phyloP scores from a whole-genome alignment of 2,113 vertebrate genomes.

The Falcunculus frontatus region DNA sequence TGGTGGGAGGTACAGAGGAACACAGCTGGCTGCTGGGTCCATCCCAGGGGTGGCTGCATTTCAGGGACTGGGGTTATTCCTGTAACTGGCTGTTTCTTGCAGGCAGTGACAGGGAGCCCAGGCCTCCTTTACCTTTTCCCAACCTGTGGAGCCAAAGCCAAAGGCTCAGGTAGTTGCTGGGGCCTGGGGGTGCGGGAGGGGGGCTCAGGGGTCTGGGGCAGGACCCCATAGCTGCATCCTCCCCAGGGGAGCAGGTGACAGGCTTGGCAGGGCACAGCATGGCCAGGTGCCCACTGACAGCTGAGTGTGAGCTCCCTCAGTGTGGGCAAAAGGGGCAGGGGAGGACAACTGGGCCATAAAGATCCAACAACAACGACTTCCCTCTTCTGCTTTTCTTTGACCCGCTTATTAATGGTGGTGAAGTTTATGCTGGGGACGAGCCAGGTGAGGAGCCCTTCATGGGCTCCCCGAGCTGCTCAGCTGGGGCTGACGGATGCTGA shows the following conservation, averaged over 20 bases:
- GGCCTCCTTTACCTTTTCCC: background rate
- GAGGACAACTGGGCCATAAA: background rate
- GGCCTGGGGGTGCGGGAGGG: no score
- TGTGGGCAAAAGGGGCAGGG: background rate
- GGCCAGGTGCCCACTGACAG: background rate
- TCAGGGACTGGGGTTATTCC: background rate
- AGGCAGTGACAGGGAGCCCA: background rate
- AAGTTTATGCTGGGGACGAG: background rate
- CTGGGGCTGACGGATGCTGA: background rate
- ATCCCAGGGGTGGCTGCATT: background rate
- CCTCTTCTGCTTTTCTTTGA: background rate
- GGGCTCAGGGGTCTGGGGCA: background rate
- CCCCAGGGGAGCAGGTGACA: background rate
- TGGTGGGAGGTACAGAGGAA: background rate
- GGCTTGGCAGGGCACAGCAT: background rate
- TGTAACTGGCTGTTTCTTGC: background rate
- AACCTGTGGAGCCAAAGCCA: background rate
- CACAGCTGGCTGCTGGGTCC: background rate
- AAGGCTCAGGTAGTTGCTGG: background rate
- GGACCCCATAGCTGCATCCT: background rate
- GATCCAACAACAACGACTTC: background rate
- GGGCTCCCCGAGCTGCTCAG: rapidly evolving
- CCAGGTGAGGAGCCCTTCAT: background rate
- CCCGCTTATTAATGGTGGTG: background rate
- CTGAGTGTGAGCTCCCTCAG: rapidly evolving